Base-by-base conservation (phyloP, 2,113 vertebrate species). In the Petaurus breviceps region DNA sequence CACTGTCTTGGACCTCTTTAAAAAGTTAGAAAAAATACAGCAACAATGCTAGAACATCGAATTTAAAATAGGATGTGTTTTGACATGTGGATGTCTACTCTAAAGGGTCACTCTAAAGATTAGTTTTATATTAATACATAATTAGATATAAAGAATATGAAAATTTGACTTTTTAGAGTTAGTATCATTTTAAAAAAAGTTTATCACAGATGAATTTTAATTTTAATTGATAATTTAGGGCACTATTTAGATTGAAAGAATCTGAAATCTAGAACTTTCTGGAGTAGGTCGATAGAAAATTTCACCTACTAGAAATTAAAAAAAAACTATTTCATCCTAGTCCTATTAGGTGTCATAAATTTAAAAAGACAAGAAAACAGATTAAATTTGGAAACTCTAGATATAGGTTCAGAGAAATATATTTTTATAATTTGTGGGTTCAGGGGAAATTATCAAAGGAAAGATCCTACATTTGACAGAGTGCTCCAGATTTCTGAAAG, bases 161-260 rank as follows among this genome's bases (percentile, higher is more conserved):
- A 61, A 37, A 55, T 51, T 8, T 10, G 89, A 51, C n/a, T 22
- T 55, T 53, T 84, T 7, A 92, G 28, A 28, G 53, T 84, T 37
- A 28, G 0, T 4, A 8, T 94, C 89, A 49, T 28, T 25, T n/a
- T 9, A 61, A 54, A 0, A 0, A 0, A 22, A 96, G 91, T 51
- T 91, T 92, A 54, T 95, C 92, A 90, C 94, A 14, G 50, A 47
- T 53, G 95, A 96, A 57, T 93, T 53, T 57, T 51, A 90, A 96
- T 11, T 89, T 46, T 91, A 92, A 90, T 43, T 53, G 94, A 53
- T 95, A 96, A 55, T 8, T 23, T 43, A 31, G 49, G 46, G 51
- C 61, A 4, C 26, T 92, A 57, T 91, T 96, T 94, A 5, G 0
- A 84, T 90, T 92, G 91, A 53, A 24, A 90, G 77, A 95, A 91